Base-by-base conservation (phyloP, 2,113 vertebrate genomes). In the zebrafish (Danio rerio) region DNA sequence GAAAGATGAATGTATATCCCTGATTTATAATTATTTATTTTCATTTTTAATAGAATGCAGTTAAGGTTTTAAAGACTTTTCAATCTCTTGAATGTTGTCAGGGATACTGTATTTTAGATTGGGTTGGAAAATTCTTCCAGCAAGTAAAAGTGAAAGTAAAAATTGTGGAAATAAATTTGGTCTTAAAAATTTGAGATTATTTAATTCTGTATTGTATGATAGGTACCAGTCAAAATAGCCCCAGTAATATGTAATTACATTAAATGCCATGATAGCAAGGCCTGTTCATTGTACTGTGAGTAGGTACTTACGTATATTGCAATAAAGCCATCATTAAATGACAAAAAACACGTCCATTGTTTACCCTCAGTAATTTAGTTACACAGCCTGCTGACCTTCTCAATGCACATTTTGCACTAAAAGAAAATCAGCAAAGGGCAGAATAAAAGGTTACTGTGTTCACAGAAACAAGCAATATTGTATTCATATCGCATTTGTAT, bases 381-480 rank as follows among this genome's bases (percentile, higher is more conserved):
- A 18, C 75, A 81, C 62, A 53, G 69, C 81, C 79, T 65, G 50
- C 31, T 87, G 59, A 85, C 76, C 53, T 81, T 81, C 72, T 59
- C 45, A 61, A 16, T 83, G 70, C 43, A 78, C 76, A 81, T 82
- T 83, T 45, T 78, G 70, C 71, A 62, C 18, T 82, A 68, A 79
- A 62, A 62, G 85, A 80, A 77, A 84, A 83, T 85, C 84, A 76
- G 81, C 82, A 88, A 78, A 82, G 53, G 21, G 49, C 83, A 86
- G 84, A 80, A 78, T 78, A 78, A 89, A 79, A 56, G 86, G 83
- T 66, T 89, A 83, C 82, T 82, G 86, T 16, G 58, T 52, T 15
- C 76, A 63, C 82, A 88, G 74, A 72, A 87, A 87, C 86, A 81
- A 83, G 81, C 88, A 90, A 77, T 88, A 87, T 89, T 90, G 72